A percentile compares a stretch with the other conserved stretches of the same genome.
These are phyloP conservation scores for Papilio aristodemus DNA, from an alignment of 1,140 invertebrate genomes.

Conservation along the genomic window DNA sequence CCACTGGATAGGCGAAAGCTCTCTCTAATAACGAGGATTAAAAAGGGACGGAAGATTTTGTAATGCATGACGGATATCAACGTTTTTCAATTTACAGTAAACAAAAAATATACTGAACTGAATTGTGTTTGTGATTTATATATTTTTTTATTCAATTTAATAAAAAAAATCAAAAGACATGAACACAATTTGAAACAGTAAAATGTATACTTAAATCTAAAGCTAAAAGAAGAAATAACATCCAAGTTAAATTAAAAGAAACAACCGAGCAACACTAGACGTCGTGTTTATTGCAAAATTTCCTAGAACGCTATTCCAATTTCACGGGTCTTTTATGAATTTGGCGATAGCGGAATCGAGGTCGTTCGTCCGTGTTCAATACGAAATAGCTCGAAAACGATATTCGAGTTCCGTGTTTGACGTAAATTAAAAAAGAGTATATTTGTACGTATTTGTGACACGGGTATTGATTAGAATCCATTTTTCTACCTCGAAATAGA, in stretches of 20 bases:
- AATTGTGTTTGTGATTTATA: background rate
- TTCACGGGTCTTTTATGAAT: slow-evolving; percentile 18
- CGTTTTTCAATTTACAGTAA: slow-evolving; percentile 53
- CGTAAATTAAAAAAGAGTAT: background rate
- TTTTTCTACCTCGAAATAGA: background rate
- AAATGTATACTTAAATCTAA: background rate
- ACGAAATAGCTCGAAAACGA: background rate
- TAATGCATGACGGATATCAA: slow-evolving; percentile 47
- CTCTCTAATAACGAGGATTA: slow-evolving; percentile 3
- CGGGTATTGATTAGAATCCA: background rate
- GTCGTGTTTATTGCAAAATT: slow-evolving; percentile 8
- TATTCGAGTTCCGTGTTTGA: background rate
- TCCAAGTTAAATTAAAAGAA: background rate
- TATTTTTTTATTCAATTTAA: too few relatives aligned
- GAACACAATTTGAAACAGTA: background rate
- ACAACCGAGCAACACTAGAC: background rate
- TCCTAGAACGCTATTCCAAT: slow-evolving; percentile 10
- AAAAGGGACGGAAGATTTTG: slow-evolving; percentile 38
- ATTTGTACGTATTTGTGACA: background rate
- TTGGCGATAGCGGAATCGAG: background rate
- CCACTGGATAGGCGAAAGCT: slow-evolving; percentile 25
- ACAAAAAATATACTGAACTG: slow-evolving; percentile 34
- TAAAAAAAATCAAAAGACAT: background rate
- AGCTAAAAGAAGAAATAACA: background rate
- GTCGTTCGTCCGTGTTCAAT: background rate